Evolutionary conservation across 2,888 invertebrate species (phyloP).

Genomic region (Petrolisthes cinctipes): DNA sequence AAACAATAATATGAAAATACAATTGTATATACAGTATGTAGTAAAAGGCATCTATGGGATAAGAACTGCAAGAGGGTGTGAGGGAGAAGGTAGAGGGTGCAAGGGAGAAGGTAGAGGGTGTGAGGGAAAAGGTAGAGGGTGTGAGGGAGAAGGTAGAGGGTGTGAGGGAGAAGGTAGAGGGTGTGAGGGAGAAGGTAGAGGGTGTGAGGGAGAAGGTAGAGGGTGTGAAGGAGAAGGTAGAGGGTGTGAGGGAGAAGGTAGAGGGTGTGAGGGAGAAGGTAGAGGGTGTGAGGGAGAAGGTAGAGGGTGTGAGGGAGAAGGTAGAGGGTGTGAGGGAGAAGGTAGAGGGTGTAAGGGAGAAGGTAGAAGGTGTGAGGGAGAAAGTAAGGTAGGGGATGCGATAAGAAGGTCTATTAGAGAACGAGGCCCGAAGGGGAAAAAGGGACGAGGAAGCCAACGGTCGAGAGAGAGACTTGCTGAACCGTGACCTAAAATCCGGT

Average conservation of each 20-base stretch:
- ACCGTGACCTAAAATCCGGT: too few relatives aligned
- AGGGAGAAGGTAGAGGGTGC: too few relatives aligned
- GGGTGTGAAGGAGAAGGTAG: not conserved
- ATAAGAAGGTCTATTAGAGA: not conserved
- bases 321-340: not conserved
- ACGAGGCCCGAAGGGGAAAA: not conserved
- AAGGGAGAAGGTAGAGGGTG: not conserved
- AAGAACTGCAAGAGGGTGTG: too few relatives aligned
- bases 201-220: not conserved
- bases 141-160: not conserved
- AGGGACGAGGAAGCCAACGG: too few relatives aligned
- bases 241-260: not conserved
- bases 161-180: not conserved
- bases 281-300: not conserved
- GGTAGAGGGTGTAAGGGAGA: not conserved
- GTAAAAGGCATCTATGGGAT: too few relatives aligned
- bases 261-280: not conserved
- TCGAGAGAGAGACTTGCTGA: too few relatives aligned
- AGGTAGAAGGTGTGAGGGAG: not conserved
- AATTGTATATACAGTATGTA: too few relatives aligned
- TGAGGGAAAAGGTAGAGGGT: not conserved
- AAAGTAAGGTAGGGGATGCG: not conserved
- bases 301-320: not conserved
- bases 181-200: not conserved
- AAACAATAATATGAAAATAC: too few relatives aligned